Evolutionary conservation across 2,888 invertebrate species (phyloP).

Genomic region (Volucella zonaria): DNA sequence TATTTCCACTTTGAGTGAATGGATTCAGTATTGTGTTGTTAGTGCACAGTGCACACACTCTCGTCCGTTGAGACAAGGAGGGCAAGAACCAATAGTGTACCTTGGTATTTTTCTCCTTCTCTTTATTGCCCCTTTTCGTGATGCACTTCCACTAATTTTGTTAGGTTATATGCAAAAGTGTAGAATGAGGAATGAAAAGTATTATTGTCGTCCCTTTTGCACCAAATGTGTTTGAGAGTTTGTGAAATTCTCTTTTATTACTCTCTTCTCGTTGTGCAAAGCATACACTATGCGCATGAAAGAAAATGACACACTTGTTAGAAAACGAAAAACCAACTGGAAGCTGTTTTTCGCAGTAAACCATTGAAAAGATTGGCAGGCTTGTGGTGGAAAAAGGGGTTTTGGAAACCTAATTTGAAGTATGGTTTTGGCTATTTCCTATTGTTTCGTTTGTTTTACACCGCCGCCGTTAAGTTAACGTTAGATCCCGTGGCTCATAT

Average conservation of each 20-base stretch:
- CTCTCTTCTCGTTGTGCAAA: background rate
- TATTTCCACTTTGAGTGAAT: too few relatives aligned
- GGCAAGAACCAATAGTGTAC: conserved; percentile 20
- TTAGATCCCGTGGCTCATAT: too few relatives aligned
- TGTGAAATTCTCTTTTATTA: background rate
- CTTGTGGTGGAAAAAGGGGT: too few relatives aligned
- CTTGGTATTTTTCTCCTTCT: conserved; percentile 49
- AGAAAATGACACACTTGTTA: too few relatives aligned
- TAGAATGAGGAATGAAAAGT: background rate
- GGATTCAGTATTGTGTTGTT: background rate
- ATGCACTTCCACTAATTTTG: conserved; percentile 33
- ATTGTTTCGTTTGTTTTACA: too few relatives aligned
- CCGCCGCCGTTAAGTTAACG: too few relatives aligned
- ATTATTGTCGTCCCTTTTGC: background rate
- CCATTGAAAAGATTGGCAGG: too few relatives aligned
- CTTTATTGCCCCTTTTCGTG: conserved; percentile 16
- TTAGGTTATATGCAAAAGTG: background rate
- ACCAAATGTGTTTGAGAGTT: conserved; percentile 3
- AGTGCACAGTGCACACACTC: background rate
- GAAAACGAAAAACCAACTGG: too few relatives aligned
- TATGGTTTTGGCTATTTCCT: too few relatives aligned
- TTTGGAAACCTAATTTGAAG: too few relatives aligned
- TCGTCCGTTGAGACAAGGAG: background rate
- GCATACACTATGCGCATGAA: conserved; percentile 1
- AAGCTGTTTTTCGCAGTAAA: too few relatives aligned